Evolutionary conservation across 1,140 invertebrate genomes (phyloP).

Genomic region (Meloidogyne exigua): DNA sequence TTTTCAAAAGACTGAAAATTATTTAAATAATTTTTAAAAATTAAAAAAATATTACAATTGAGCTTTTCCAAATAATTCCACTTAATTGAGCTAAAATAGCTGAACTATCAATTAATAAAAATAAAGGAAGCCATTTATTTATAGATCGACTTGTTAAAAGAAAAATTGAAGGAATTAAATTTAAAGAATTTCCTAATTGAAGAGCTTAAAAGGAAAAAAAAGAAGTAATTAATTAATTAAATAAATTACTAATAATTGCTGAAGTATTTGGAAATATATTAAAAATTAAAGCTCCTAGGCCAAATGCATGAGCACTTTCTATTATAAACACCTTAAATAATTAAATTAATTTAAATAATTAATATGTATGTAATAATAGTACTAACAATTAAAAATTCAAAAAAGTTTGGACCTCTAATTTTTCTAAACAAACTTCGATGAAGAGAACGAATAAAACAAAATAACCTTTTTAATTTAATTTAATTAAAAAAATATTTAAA

Average conservation of each 20-base stretch:
- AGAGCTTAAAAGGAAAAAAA: slow-evolving; percentile 23
- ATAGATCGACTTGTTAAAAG: slow-evolving; percentile 48
- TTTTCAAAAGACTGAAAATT: slow-evolving; percentile 45
- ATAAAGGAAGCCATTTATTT: slow-evolving; percentile 45
- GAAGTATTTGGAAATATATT: slow-evolving; percentile 54
- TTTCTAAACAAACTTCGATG: slow-evolving; percentile 60
- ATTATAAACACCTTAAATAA: slow-evolving; percentile 47
- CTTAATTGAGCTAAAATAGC: slow-evolving; percentile 55
- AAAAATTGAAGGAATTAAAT: slow-evolving; percentile 52
- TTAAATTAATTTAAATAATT: slow-evolving; percentile 10
- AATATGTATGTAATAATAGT: background rate
- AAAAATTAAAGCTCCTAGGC: slow-evolving; percentile 58
- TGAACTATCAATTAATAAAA: slow-evolving; percentile 52
- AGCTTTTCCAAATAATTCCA: slow-evolving; percentile 7
- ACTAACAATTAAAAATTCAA: slow-evolving; percentile 55
- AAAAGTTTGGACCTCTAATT: slow-evolving; percentile 52
- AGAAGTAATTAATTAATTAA: background rate
- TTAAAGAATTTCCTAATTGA: slow-evolving; percentile 60
- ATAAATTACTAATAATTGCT: slow-evolving; percentile 45
- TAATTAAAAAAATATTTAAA: background rate
- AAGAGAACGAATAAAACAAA: slow-evolving; percentile 58
- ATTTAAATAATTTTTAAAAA: slow-evolving; percentile 37
- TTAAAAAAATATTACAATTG: background rate
- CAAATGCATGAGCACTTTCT: slow-evolving; percentile 57
- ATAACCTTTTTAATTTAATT: slow-evolving; percentile 24